These are phyloP conservation scores for Bombus superbus DNA, from an alignment of 1,140 invertebrate genomes.

Conservation along the genomic window DNA sequence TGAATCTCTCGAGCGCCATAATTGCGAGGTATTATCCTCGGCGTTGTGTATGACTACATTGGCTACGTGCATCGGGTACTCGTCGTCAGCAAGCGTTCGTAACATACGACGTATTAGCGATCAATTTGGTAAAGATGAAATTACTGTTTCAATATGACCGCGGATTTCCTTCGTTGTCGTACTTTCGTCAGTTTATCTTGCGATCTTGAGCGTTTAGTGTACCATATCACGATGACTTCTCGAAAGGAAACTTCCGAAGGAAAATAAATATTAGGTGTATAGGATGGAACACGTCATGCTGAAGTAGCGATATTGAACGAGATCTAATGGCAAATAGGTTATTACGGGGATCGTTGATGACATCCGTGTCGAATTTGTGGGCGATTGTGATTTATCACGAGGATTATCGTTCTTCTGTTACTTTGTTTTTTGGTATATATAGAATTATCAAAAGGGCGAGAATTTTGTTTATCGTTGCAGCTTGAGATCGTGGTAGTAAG, in stretches of 20 bases:
- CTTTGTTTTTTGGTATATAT: not conserved
- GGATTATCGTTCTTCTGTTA: not conserved
- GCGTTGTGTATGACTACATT: not conserved
- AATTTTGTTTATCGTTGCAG: not conserved
- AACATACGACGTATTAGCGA: too few species aligned
- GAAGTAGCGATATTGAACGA: not conserved
- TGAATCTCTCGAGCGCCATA: conserved; percentile 23
- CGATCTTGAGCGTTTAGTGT: too few species aligned
- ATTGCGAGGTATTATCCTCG: conserved; percentile 1
- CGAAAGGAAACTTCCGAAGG: not conserved
- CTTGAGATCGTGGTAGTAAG: not conserved
- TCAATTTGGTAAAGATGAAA: too few species aligned
- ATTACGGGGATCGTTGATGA: conserved; percentile 3
- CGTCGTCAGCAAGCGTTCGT: not conserved
- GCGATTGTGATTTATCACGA: not conserved
- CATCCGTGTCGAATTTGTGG: not conserved
- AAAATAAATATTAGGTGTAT: not conserved
- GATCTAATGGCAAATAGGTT: not conserved
- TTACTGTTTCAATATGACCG: not conserved
- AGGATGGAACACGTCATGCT: not conserved
- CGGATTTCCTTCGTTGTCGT: not conserved
- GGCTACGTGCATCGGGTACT: too few species aligned
- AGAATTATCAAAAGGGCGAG: not conserved
- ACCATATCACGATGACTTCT: not conserved
- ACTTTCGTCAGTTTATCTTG: too few species aligned